Evolutionary conservation across 2,888 invertebrate species (phyloP).

Genomic region (Ceraclea dissimilis): DNA sequence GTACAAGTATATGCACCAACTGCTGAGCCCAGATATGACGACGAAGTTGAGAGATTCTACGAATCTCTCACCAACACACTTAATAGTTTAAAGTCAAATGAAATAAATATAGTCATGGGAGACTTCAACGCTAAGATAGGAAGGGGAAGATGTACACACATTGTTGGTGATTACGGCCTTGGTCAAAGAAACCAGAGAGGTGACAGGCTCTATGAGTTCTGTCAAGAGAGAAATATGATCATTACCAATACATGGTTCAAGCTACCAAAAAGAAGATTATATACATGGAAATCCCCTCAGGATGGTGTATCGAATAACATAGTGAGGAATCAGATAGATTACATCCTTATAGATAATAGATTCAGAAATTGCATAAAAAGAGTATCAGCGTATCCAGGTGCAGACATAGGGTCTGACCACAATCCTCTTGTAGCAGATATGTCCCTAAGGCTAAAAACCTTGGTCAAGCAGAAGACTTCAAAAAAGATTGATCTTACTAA

Average conservation of each 20-base stretch:
- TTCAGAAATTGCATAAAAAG: not conserved
- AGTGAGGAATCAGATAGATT: not conserved
- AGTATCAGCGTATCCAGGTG: not conserved
- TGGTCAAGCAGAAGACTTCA: not conserved
- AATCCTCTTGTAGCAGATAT: not conserved
- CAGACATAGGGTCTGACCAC: not conserved
- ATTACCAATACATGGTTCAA: slow-evolving; percentile 3
- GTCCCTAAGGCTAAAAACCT: not conserved
- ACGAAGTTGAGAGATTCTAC: not conserved
- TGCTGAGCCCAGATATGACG: not conserved
- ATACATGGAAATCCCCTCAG: slow-evolving; percentile 4
- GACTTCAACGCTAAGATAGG: slow-evolving; percentile 4
- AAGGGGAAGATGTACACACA: not conserved
- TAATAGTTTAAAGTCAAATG: not conserved
- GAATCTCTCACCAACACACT: not conserved
- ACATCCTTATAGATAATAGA: not conserved
- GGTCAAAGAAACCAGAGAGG: slow-evolving; percentile 3
- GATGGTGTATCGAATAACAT: not conserved
- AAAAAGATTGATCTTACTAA: not conserved
- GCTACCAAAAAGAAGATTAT: not conserved
- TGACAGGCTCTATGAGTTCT: not conserved
- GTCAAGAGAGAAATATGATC: not conserved
- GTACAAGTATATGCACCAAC: slow-evolving; percentile 2
- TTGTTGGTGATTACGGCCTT: not conserved
- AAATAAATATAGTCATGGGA: not conserved